phyloP scores from a whole-genome alignment of 2,888 invertebrate genomes.

The Drosophila peninsularis region DNA sequence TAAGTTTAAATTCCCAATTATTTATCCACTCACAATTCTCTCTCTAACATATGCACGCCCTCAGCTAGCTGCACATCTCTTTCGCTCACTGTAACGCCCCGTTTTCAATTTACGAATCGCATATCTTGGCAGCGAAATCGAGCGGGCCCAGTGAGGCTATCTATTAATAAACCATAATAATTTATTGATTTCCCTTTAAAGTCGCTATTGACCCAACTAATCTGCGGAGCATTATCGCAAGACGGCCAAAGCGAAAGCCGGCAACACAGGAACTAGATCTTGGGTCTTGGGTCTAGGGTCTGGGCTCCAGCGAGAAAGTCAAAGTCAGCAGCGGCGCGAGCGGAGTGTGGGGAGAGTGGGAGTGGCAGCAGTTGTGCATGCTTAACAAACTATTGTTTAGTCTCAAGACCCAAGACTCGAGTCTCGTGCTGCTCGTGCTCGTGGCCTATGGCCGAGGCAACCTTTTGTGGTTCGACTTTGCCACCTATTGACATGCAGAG shows the following conservation, averaged over 20 bases:
- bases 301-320: constrained; percentile 30
- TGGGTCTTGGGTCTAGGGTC: constrained; percentile 4
- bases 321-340: constrained; percentile 18
- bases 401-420: constrained; percentile 19
- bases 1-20: background rate
- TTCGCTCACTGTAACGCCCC: constrained; percentile 41
- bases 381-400: constrained; percentile 68
- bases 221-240: constrained; percentile 71
- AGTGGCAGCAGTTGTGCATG: constrained; percentile 36
- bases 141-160: constrained; percentile 42
- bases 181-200: constrained; percentile 76
- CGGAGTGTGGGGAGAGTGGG: background rate
- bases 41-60: no score
- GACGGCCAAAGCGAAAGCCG: constrained; percentile 14
- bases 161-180: constrained; percentile 78
- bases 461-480: constrained; percentile 55
- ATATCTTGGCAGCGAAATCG: constrained; percentile 43
- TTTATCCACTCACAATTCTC: background rate
- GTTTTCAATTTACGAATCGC: constrained; percentile 61
- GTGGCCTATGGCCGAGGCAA: constrained; percentile 57
- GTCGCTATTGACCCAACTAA: constrained; percentile 76
- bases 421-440: constrained; percentile 38
- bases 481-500: constrained; percentile 59
- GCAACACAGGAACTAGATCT: constrained; percentile 24
- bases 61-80: background rate